phyloP scores from a whole-genome alignment of 2,888 invertebrate genomes.

The Dyspetes luteomarginatus region DNA sequence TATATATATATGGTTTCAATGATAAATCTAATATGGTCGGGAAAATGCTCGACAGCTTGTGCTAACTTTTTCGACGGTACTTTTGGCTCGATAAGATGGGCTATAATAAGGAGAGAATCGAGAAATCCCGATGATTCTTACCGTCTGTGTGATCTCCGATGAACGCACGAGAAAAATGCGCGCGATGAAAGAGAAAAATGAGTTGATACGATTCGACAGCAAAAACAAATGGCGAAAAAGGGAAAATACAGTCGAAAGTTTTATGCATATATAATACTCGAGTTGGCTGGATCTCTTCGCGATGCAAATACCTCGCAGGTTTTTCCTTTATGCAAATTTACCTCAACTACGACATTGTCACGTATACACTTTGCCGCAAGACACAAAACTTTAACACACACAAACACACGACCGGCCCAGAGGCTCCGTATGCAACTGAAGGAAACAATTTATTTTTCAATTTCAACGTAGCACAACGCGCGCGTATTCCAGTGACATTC shows the following conservation, averaged over 20 bases:
- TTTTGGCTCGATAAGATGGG: too few relatives aligned
- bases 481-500: neutral
- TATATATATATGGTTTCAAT: neutral
- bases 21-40: conserved; percentile 7
- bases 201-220: neutral
- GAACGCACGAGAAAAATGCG: too few relatives aligned
- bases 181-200: too few relatives aligned
- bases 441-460: conserved; percentile 55
- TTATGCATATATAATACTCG: neutral
- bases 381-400: conserved; percentile 35
- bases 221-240: neutral
- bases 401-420: conserved; percentile 25
- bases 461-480: conserved; percentile 23
- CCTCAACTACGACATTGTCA: conserved; percentile 10
- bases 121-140: neutral
- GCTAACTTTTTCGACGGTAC: too few relatives aligned
- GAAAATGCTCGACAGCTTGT: neutral
- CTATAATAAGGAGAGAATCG: too few relatives aligned
- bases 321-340: conserved; percentile 42
- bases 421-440: conserved; percentile 38
- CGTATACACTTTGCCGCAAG: neutral
- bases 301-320: conserved; percentile 2
- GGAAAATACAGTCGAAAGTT: neutral
- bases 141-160: too few relatives aligned
- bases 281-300: neutral